These are phyloP conservation scores for Dendrolimus kikuchii DNA, from an alignment of 1,140 invertebrate species.

Conservation along the genomic window DNA sequence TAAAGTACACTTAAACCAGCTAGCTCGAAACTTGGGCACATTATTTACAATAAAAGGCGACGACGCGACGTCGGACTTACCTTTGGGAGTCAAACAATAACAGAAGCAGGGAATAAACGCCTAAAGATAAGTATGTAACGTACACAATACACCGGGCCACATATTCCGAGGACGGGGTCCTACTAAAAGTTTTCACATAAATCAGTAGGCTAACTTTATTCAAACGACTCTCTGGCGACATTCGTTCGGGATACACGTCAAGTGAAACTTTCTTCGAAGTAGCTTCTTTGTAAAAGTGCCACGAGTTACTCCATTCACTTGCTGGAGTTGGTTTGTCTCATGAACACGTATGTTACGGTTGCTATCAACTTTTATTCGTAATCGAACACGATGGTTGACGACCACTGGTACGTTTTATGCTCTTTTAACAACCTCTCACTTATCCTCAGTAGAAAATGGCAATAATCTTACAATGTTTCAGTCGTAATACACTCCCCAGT, in stretches of 20 bases:
- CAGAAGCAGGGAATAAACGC: constrained; percentile 30
- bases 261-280: constrained; percentile 46
- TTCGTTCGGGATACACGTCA: constrained; percentile 54
- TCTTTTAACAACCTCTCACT: too few species aligned
- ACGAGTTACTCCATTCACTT: constrained; percentile 22
- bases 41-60: constrained; percentile 20
- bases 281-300: constrained; percentile 41
- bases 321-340: constrained; percentile 24
- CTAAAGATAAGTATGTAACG: constrained; percentile 24
- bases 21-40: constrained; percentile 9
- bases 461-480: too few species aligned
- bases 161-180: constrained; percentile 31
- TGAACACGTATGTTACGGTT: constrained; percentile 23
- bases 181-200: constrained; percentile 57
- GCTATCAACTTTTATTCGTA: constrained; percentile 1
- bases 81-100: constrained; percentile 25
- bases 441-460: too few species aligned
- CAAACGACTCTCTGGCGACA: constrained; percentile 66
- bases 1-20: neutral
- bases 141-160: constrained; percentile 38
- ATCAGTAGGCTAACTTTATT: constrained; percentile 64
- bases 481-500: too few species aligned
- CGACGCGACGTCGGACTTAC: constrained; percentile 12
- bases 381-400: too few species aligned
- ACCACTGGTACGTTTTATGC: too few species aligned